Evolutionary conservation across 2,113 vertebrate genomes (phyloP), one percentile per base, ranked within the genome.

Genomic region (Dipodomys stephensi): DNA sequence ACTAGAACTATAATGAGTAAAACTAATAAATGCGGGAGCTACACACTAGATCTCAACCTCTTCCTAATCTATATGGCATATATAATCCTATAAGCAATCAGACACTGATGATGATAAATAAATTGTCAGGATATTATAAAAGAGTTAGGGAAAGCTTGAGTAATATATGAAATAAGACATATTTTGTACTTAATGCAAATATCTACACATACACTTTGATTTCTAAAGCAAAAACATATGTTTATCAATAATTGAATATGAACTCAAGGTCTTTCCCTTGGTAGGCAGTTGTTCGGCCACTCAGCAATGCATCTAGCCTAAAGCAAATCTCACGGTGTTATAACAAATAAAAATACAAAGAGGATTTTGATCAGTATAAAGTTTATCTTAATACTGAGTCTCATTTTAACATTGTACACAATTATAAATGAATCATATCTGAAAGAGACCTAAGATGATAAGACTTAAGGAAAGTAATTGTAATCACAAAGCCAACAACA

Each of bases 311-410:
- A 12, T 49, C 49, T 12, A 49, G 49, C 49, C 49, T 49, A 49
- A 49, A 49, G 49, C 49, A 49, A 49, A 49, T 12, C 49, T 11
- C 49, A 49, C 4, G 1, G 10, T 49, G 12, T 49, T 49, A 49
- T 49, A 12, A 49, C 49, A 49, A 49, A 49, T 49, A 49, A 49
- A 11, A 49, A 49, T 49, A 64, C 39, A 82, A 88, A 84, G 22
- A 71, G 57, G 22, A 90, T 16, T 60, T 92, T 74, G 32, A 82
- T 82, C 80, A 86, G 8, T 62, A 92, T 71, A 11, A 79, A 46
- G 49, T 35, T 93, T 49, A 87, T 86, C 30, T 81, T 72, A 89
- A 27, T 83, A n/a, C 23, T 76, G 72, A 68, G 44, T 79, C 35
- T 92, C 39, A 72, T 62, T 87, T 73, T 62, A 62, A 12, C 49